These are phyloP conservation scores for Upupa epops DNA, from an alignment of 2,113 vertebrate genomes.

Conservation along the genomic window DNA sequence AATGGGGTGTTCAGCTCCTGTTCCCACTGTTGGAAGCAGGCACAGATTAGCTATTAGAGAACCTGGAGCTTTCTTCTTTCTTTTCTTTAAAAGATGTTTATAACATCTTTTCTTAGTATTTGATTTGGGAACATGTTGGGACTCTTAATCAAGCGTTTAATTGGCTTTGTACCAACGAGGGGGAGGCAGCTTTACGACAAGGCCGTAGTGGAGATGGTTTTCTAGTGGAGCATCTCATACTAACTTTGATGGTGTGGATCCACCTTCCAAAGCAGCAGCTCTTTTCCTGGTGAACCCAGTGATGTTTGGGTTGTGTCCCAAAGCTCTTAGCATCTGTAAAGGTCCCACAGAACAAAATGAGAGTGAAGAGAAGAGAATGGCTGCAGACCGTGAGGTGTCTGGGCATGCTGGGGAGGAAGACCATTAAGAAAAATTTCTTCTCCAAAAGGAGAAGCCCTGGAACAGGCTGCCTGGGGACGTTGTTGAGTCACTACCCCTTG, in stretches of 20 bases:
- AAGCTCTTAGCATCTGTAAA: background rate
- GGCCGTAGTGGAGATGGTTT: background rate
- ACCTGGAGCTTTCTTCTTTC: background rate
- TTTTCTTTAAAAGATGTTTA: background rate
- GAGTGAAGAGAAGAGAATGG: background rate
- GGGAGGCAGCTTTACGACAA: background rate
- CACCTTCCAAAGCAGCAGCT: fast-evolving
- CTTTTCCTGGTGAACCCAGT: background rate
- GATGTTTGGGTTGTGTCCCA: background rate
- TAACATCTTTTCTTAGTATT: background rate
- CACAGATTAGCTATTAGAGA: slow-evolving; percentile 17
- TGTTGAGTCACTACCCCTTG: background rate
- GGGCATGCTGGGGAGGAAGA: background rate
- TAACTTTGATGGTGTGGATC: background rate
- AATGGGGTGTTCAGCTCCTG: background rate
- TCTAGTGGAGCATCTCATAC: background rate
- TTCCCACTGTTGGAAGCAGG: background rate
- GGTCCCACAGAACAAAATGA: background rate
- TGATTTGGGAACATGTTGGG: slow-evolving; percentile 37
- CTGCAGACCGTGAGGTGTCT: fast-evolving
- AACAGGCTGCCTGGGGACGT: background rate
- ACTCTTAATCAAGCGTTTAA: slow-evolving; percentile 58
- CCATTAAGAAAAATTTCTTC: background rate
- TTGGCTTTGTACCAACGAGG: slow-evolving; percentile 41
- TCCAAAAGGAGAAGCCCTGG: background rate